Evolutionary conservation across 64 coral and sea anemone genomes (phyloP), one percentile per base, ranked within the genome.

Genomic region (Montipora sp.): DNA sequence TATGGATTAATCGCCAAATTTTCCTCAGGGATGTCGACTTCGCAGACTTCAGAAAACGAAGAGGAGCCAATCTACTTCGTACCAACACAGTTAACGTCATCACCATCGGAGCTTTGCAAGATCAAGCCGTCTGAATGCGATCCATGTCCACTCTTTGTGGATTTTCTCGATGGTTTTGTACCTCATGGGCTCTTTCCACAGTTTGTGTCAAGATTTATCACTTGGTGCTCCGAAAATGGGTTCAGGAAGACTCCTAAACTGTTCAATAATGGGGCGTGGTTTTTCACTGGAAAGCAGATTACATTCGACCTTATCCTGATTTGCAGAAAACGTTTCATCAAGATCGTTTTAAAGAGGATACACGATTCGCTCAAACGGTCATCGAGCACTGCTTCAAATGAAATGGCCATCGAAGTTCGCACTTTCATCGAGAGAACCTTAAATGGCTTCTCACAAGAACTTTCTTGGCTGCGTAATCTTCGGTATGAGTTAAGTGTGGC

Each of bases 361-460:
- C n/a, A n/a, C n/a, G n/a, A n/a, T n/a, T n/a, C 21, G 10, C 48
- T 47, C 46, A 6, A 3, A 18, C 7, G 12, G 13, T 13, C 67
- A 4, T 51, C 14, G 1, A n/a, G 3, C 18, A 15, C 3, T 70
- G 14, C 14, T 27, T 27, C 27, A 27, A 27, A 27, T 27, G 1
- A 27, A 27, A 27, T 27, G 27, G 27, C 27, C 27, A 2, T 70
- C 18, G 70, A 93, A 47, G 75, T 93, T 8, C 65, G 92, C 27
- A 27, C 15, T 23, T 89, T 89, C 47, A 9, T 93, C 0, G 92
- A 93, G 53, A 67, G n/a, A 14, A 89, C 86, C 12, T 77, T 93
- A 7, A 19, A 82, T 45, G 72, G 76, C 3, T 43, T 93, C 22
- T 74, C 84, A 21, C 59, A 59, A 20, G 85, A 93, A 9, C 47